Evolutionary conservation across 1,140 invertebrate genomes (phyloP), one percentile per base, ranked within the genome.

Genomic region (Metaphire vulgaris): DNA sequence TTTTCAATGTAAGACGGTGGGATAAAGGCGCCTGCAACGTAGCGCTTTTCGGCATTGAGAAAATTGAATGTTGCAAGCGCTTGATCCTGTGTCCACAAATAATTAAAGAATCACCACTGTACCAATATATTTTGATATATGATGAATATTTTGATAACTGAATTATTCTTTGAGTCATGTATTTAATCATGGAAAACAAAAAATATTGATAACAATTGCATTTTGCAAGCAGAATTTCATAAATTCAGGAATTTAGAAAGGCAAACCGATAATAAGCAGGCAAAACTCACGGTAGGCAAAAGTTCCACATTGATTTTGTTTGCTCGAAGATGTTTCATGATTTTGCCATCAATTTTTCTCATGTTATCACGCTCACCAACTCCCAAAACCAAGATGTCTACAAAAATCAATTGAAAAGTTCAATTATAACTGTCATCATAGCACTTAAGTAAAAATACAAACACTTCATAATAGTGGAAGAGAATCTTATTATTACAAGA

Each of bases 31-130:
- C 88, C 93, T 1, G 90, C 93, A 30, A 92, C 91, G 83, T 89
- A 91, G 78, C 92, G 87, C 14, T 88, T 86, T 82, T 96, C 94
- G 1, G 89, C 86, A 82, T 91, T 92, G 1, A 95, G 82, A 81
- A 93, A 96, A 85, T 96, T 96, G 82, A 92, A 96, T 0, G 91
- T 92, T 6, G 91, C 83, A 80, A 91, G 90, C 0, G 94, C 94
- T 80, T 91, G 89, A 74, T 92, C 89, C 32, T 87, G 78, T 74
- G 2, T 14, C n/a, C n/a, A n/a, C n/a, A n/a, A n/a, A n/a, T n/a
- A n/a, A n/a, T n/a, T n/a, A n/a, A n/a, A n/a, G n/a, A n/a, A n/a
- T n/a, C n/a, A n/a, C n/a, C n/a, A n/a, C n/a, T n/a, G n/a, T n/a
- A n/a, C n/a, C n/a, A n/a, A n/a, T n/a, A n/a, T n/a, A n/a, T n/a